A percentile compares a stretch with the other conserved stretches of the same genome.
These are phyloP conservation scores for Riparia riparia DNA, from an alignment of 2,113 vertebrate species.

Conservation along the genomic window DNA sequence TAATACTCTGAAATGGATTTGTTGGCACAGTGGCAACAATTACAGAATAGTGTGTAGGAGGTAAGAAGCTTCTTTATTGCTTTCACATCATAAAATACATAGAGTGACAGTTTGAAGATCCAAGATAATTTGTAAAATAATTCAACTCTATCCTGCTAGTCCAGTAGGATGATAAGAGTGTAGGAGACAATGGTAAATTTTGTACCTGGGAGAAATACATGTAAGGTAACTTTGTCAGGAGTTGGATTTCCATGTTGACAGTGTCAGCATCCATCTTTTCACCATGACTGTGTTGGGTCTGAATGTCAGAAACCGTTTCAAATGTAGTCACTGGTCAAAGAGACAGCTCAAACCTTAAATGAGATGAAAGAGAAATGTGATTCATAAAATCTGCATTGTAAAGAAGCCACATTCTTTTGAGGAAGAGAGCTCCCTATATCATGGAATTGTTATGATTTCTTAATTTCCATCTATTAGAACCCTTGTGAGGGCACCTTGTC, in stretches of 20 bases:
- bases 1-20: slow-evolving; percentile 22
- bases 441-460: not conserved
- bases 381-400: not conserved
- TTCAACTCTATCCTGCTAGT: not conserved
- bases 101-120: not conserved
- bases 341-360: not conserved
- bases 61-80: not conserved
- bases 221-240: not conserved
- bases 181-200: not conserved
- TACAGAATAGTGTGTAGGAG: not conserved
- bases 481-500: not conserved
- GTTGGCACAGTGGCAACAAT: not conserved
- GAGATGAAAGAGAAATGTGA: not conserved
- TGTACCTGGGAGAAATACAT: not conserved
- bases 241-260: not conserved
- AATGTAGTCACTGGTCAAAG: not conserved
- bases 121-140: not conserved
- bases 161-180: not conserved
- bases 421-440: not conserved
- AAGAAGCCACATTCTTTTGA: not conserved
- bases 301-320: not conserved
- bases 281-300: not conserved
- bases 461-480: not conserved
- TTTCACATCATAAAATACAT: not conserved
- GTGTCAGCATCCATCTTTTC: not conserved